Base-by-base conservation (phyloP, 2,888 invertebrate species). In the Philhelius pedissequus region DNA sequence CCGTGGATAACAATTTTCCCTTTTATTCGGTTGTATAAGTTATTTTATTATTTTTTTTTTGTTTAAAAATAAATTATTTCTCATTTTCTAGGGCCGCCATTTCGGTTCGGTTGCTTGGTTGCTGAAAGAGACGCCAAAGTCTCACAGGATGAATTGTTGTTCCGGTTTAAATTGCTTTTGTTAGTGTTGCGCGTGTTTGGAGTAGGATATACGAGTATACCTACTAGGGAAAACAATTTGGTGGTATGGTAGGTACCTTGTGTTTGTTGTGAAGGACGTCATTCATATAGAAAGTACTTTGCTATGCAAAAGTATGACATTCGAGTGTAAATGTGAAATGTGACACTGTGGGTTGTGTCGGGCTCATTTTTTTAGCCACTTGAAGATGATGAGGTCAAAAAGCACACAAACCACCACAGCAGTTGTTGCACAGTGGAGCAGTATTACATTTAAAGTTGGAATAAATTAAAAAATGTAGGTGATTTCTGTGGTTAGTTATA, bases 321-420 rank as follows among this genome's bases (percentile, higher is more conserved):
- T 75, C 58, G 48, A 81, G 64, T 75, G 70, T 70, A 81, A 75
- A 81, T 75, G 75, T 80, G 75, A 80, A 75, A 75, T 75, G 58
- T 75, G 70, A 75, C 80, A 80, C 64, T 52, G 45, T 45, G 48
- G 68, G 48, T 58, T 64, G 50, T 78, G 50, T 73, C 50, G 71
- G 50, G 78, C 78, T 79, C 66, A 79, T 79, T 79, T 79, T 66
- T 64, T 64, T 68, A 32, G 56, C 64, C 80, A 75, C 70, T 81
- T 75, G 40, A 75, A 70, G 75, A 80, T 80, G 69, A 80, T 75
- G 80, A 81, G 64, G 80, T 75, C 75, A 69, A 80, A 80, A 80
- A 32, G 62, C 80, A 48, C 25, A 32, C 56, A 35, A 56, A 35
- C 32, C 32, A 32, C 7, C 3, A 35, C 20, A 13, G 5, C 2